A percentile compares a stretch with the other conserved stretches of the same genome.
Conservation (phyloP, 2,888 invertebrate genomes). For the Mythimna impura region DNA sequence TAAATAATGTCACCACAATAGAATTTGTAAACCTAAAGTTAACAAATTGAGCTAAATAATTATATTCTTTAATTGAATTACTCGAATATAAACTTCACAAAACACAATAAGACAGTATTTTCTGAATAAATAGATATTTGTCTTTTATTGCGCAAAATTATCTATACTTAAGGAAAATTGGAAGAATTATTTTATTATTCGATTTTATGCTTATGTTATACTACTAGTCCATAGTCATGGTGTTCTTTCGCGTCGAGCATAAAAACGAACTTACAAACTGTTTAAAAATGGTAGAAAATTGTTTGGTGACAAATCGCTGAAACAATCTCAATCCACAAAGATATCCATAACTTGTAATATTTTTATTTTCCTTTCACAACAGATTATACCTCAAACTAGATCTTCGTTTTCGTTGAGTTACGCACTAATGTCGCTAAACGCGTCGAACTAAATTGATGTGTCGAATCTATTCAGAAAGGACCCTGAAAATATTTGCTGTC, state of each 20-base stretch:
- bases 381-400: slow-evolving; percentile 13
- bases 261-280: slow-evolving; percentile 74
- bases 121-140: slow-evolving; percentile 62
- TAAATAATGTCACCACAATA: slow-evolving; percentile 74
- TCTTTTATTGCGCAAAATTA: slow-evolving; percentile 65
- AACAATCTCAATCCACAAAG: slow-evolving; percentile 42
- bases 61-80: slow-evolving; percentile 67
- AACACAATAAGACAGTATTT: slow-evolving; percentile 52
- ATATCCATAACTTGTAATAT: slow-evolving; percentile 11
- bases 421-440: slow-evolving; percentile 15
- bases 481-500: slow-evolving; percentile 54
- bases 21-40: slow-evolving; percentile 83
- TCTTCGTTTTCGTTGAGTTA: slow-evolving; percentile 16
- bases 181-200: slow-evolving; percentile 73
- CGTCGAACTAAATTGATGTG: slow-evolving; percentile 40
- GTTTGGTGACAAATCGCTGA: slow-evolving; percentile 75
- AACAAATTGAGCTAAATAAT: slow-evolving; percentile 85
- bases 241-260: slow-evolving; percentile 75
- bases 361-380: slow-evolving; percentile 23
- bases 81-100: slow-evolving; percentile 59
- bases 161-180: slow-evolving; percentile 65
- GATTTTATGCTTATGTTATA: slow-evolving; percentile 76
- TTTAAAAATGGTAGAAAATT: slow-evolving; percentile 69
- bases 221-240: slow-evolving; percentile 73
- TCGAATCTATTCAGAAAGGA: slow-evolving; percentile 56